These are phyloP conservation scores for Drosophila leontia DNA, from an alignment of 1,140 invertebrate genomes.

Conservation along the genomic window DNA sequence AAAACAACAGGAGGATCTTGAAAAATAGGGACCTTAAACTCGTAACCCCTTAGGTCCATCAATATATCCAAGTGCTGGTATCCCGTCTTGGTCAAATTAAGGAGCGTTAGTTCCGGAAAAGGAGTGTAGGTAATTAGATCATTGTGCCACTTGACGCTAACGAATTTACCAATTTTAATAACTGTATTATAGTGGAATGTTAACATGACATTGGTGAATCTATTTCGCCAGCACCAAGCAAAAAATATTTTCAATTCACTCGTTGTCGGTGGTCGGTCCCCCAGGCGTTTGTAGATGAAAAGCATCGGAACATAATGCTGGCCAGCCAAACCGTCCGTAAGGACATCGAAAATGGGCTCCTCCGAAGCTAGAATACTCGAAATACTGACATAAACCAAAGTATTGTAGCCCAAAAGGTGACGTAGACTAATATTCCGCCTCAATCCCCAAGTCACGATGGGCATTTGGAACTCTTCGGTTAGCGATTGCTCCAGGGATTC, in stretches of 20 bases:
- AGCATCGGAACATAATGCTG: constrained; percentile 49
- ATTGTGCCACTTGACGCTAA: background rate
- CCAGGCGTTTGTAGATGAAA: constrained; percentile 22
- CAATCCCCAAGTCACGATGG: constrained; percentile 41
- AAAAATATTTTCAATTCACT: constrained; percentile 39
- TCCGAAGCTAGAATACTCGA: background rate
- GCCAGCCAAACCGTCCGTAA: constrained; percentile 24
- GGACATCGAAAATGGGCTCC: constrained; percentile 51
- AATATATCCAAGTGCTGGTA: constrained; percentile 12
- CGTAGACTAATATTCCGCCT: constrained; percentile 19
- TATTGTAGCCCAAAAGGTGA: constrained; percentile 21
- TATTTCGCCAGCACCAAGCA: constrained; percentile 56
- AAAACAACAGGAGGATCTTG: constrained; percentile 39
- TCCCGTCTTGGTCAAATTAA: constrained; percentile 34
- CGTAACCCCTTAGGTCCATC: constrained; percentile 43
- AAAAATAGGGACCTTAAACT: constrained; percentile 56
- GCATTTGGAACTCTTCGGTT: constrained; percentile 33
- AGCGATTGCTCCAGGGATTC: constrained; percentile 46
- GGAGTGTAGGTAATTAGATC: constrained; percentile 58
- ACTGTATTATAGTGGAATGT: constrained; percentile 7
- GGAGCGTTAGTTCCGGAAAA: constrained; percentile 44
- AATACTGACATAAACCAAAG: constrained; percentile 43
- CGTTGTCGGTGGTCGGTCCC: background rate
- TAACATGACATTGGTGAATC: constrained; percentile 54
- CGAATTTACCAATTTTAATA: background rate